Percentiles rank a stretch among this genome's conserved stretches.
Conservation (phyloP, 2,888 invertebrate species). For the Perithous albicinctus region DNA sequence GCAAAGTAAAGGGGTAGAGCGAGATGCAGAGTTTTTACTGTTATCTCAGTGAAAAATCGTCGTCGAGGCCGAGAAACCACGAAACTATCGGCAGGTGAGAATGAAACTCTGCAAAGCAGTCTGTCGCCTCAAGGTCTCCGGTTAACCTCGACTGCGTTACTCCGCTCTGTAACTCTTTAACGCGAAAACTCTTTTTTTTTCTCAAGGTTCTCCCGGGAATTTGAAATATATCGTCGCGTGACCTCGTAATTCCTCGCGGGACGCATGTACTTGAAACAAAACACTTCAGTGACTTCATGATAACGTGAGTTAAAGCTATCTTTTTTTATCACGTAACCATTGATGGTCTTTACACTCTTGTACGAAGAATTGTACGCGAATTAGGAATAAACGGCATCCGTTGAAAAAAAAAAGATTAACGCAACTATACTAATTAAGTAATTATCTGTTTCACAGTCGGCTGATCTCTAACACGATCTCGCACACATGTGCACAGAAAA, state of each 20-base stretch:
- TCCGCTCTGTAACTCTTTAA: constrained; percentile 59
- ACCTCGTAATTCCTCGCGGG: constrained; percentile 30
- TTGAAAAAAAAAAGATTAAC: constrained; percentile 3
- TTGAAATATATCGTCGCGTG: constrained; percentile 22
- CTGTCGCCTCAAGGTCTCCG: constrained; percentile 78
- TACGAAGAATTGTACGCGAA: constrained; percentile 15
- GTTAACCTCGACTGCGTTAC: constrained; percentile 72
- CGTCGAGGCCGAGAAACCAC: constrained; percentile 75
- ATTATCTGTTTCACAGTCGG: constrained; percentile 53
- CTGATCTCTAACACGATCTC: constrained; percentile 37
- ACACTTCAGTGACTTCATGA: constrained; percentile 21
- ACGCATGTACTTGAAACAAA: not conserved
- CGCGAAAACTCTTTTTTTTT: constrained; percentile 59
- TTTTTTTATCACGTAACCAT: constrained; percentile 1
- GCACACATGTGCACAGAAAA: constrained; percentile 11
- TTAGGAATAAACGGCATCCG: constrained; percentile 6
- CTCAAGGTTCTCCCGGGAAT: constrained; percentile 55
- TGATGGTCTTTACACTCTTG: not conserved
- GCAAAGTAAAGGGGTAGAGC: constrained; percentile 76
- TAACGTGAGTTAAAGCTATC: constrained; percentile 46
- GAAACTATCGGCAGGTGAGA: constrained; percentile 77
- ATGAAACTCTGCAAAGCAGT: constrained; percentile 74
- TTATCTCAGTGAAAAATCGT: constrained; percentile 78
- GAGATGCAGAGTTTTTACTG: constrained; percentile 69
- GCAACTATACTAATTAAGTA: constrained; percentile 47